These are phyloP conservation scores for Margaritifera margaritifera DNA, from an alignment of 2,888 invertebrate genomes.

Conservation along the genomic window DNA sequence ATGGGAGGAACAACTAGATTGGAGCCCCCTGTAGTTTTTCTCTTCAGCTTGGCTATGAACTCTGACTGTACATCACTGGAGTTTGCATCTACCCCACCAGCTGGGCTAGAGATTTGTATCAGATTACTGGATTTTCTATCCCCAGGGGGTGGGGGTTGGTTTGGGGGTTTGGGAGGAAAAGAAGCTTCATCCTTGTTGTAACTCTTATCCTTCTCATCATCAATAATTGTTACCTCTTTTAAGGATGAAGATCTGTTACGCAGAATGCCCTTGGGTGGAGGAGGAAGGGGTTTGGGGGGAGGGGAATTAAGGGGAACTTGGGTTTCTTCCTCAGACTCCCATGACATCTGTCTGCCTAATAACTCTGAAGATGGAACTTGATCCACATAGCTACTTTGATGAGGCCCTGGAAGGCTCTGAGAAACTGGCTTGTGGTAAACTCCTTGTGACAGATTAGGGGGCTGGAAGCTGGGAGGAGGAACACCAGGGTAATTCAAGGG, in stretches of 20 bases:
- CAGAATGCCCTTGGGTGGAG: constrained; percentile 46
- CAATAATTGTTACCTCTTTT: constrained; percentile 40
- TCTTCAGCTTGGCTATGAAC: constrained; percentile 63
- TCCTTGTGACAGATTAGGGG: constrained; percentile 1
- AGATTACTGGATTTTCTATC: constrained; percentile 9
- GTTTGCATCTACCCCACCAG: constrained; percentile 9
- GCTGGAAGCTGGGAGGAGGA: constrained; percentile 4
- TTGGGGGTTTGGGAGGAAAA: constrained; percentile 35
- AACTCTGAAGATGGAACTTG: no score
- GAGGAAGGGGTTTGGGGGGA: constrained; percentile 18
- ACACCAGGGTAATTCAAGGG: background rate
- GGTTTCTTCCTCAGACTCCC: background rate
- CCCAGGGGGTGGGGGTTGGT: constrained; percentile 21
- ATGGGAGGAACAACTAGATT: constrained; percentile 34
- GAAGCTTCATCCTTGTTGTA: constrained; percentile 16
- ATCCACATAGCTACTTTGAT: no score
- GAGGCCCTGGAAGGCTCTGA: no score
- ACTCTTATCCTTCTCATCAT: constrained; percentile 20
- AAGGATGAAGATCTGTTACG: constrained; percentile 45
- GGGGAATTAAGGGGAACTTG: constrained; percentile 2
- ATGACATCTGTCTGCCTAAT: constrained; percentile 7
- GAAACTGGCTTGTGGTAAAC: background rate
- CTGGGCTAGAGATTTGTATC: constrained; percentile 2
- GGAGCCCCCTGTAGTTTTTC: constrained; percentile 47
- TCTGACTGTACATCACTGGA: constrained; percentile 54